A percentile compares a stretch with the other conserved stretches of the same genome.
These are phyloP conservation scores for Caenorhabditis imperialis DNA, from an alignment of 2,888 invertebrate species.

Conservation along the genomic window DNA sequence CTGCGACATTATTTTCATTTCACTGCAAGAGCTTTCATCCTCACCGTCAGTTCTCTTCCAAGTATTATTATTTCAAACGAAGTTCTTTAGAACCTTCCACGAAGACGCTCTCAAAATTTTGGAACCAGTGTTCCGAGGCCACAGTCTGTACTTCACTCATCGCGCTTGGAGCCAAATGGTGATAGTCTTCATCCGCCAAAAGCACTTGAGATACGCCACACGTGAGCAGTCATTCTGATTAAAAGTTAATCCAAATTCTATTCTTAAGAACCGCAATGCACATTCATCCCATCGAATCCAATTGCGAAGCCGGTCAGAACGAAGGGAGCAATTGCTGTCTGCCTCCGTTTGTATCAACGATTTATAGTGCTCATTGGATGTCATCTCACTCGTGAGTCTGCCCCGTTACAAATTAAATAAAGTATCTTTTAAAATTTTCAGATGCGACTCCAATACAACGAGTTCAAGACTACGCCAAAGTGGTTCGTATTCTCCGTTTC, in stretches of 20 bases:
- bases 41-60: conserved; percentile 68
- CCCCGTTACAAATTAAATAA: neutral
- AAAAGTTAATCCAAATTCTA: no score
- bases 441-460: conserved; percentile 70
- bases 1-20: conserved; percentile 69
- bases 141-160: conserved; percentile 70
- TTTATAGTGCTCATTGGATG: conserved; percentile 94
- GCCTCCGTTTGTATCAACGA: conserved; percentile 93
- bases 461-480: conserved; percentile 72
- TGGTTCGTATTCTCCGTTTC: conserved; percentile 59
- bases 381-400: conserved; percentile 87
- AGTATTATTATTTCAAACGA: no score
- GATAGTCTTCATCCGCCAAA: conserved; percentile 68
- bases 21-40: conserved; percentile 74
- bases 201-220: conserved; percentile 71
- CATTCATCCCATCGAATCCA: conserved; percentile 68
- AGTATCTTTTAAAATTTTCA: conserved; percentile 32
- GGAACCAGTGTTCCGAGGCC: conserved; percentile 59
- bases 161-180: conserved; percentile 76
- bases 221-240: no score
- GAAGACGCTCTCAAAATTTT: conserved; percentile 66
- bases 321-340: conserved; percentile 94
- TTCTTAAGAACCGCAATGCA: conserved; percentile 62
- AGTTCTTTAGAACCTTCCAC: conserved; percentile 73
- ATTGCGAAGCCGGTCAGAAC: conserved; percentile 81